phyloP scores from a whole-genome alignment of 1,140 invertebrate genomes.

The Lanistes nyassanus region DNA sequence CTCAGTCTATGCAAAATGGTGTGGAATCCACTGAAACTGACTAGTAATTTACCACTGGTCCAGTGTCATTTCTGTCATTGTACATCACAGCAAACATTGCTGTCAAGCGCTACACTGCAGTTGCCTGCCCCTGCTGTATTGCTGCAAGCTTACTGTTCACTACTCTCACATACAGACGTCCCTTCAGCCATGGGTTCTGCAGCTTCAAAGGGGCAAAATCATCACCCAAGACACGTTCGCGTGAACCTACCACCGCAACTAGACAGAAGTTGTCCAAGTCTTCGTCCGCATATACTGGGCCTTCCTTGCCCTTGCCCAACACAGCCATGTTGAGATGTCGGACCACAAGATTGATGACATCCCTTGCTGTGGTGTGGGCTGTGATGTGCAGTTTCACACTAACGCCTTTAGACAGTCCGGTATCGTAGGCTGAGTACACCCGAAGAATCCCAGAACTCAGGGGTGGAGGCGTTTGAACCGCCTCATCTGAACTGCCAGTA shows the following conservation, averaged over 20 bases:
- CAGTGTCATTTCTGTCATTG: no score
- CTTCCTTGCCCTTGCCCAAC: constrained; percentile 83
- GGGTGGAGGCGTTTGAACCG: constrained; percentile 11
- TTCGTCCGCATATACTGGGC: constrained; percentile 82
- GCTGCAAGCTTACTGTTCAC: constrained; percentile 62
- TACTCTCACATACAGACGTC: constrained; percentile 84
- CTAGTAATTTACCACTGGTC: no score
- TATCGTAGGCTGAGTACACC: constrained; percentile 95
- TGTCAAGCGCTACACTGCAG: constrained; percentile 46
- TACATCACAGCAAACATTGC: no score
- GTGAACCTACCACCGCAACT: constrained; percentile 91
- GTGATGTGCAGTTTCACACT: constrained; percentile 93
- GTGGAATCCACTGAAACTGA: no score
- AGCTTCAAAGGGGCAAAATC: constrained; percentile 92
- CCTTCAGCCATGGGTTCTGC: constrained; percentile 95
- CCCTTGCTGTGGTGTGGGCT: constrained; percentile 86
- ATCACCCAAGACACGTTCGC: constrained; percentile 90
- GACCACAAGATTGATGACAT: constrained; percentile 93
- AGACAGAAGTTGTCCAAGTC: constrained; percentile 84
- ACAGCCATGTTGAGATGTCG: constrained; percentile 94
- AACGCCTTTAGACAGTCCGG: constrained; percentile 88
- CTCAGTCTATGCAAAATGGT: no score
- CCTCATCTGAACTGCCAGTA: no score
- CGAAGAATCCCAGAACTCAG: constrained; percentile 68
- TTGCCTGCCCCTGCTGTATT: constrained; percentile 62